Conservation (phyloP, 2,113 vertebrate genomes). For the Scartelaos histophorus region DNA sequence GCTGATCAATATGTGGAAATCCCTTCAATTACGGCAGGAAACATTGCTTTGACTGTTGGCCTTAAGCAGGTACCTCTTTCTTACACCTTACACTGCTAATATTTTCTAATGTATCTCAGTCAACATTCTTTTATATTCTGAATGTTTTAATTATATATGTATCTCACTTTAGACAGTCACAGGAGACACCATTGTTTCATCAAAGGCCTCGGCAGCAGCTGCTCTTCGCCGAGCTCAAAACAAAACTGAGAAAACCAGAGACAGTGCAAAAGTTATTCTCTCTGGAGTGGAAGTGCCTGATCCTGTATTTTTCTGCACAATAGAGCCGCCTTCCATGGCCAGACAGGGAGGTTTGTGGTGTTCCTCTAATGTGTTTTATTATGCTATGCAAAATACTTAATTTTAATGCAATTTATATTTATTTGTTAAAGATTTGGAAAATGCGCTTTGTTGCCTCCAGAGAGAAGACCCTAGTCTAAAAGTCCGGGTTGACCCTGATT, state of each 20-base stretch:
- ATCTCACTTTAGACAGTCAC: slow-evolving; percentile 83
- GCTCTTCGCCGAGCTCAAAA: slow-evolving; percentile 72
- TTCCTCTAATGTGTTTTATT: not conserved
- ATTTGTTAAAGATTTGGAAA: slow-evolving; percentile 85
- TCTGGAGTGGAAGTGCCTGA: slow-evolving; percentile 95
- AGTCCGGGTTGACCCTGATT: slow-evolving; percentile 74
- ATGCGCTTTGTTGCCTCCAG: slow-evolving; percentile 89
- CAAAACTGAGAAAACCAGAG: slow-evolving; percentile 40
- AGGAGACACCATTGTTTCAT: slow-evolving; percentile 93
- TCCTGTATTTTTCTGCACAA: slow-evolving; percentile 97
- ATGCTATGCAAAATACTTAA: not conserved
- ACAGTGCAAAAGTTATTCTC: slow-evolving; percentile 74
- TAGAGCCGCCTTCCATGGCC: slow-evolving; percentile 90
- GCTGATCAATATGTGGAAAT: slow-evolving; percentile 96
- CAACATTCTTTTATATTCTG: not conserved
- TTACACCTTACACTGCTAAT: not conserved
- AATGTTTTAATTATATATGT: not conserved
- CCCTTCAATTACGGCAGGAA: slow-evolving; percentile 86
- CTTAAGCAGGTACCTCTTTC: slow-evolving; percentile 86
- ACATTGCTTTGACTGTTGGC: slow-evolving; percentile 93
- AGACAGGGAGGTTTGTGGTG: slow-evolving; percentile 84
- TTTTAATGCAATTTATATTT: not conserved
- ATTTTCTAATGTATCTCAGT: not conserved
- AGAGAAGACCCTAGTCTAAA: slow-evolving; percentile 92
- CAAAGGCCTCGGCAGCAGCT: slow-evolving; percentile 86